These are phyloP conservation scores for Oasisia sp. DNA, from an alignment of 2,888 invertebrate species.

Conservation along the genomic window DNA sequence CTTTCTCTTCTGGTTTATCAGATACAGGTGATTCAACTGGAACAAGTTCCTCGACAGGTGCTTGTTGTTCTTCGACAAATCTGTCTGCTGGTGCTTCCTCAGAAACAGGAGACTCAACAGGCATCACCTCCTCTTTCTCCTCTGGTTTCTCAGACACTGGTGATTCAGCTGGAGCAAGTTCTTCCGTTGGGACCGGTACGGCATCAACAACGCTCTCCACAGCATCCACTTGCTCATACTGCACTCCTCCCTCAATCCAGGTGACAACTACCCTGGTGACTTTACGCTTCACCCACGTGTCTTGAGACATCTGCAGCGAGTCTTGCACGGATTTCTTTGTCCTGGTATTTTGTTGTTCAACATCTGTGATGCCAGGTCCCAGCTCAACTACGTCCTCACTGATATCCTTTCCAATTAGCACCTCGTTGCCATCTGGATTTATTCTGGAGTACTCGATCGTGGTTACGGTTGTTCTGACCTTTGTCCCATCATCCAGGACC, in stretches of 20 bases:
- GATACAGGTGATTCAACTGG: not conserved
- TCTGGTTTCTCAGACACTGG: too few relatives aligned
- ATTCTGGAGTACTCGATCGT: not conserved
- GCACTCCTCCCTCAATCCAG: not conserved
- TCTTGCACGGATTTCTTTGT: slow-evolving; percentile 17
- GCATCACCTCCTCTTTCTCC: slow-evolving; percentile 17
- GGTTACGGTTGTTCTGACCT: slow-evolving; percentile 8
- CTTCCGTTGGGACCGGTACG: too few relatives aligned
- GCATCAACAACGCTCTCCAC: too few relatives aligned
- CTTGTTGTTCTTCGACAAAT: too few relatives aligned
- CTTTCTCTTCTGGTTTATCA: not conserved
- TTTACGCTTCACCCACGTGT: not conserved
- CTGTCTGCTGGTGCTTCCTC: too few relatives aligned
- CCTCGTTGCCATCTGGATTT: not conserved
- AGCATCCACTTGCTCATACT: not conserved
- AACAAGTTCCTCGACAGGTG: too few relatives aligned
- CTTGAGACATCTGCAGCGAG: slow-evolving; percentile 2
- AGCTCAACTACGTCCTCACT: slow-evolving; percentile 32
- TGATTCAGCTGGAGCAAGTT: too few relatives aligned
- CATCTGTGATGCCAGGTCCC: slow-evolving; percentile 33
- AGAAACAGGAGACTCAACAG: slow-evolving; percentile 11
- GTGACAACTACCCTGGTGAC: not conserved
- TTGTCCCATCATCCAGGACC: slow-evolving; percentile 25
- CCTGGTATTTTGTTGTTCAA: slow-evolving; percentile 19
- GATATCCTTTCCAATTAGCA: slow-evolving; percentile 29